phyloP scores from a whole-genome alignment of 2,888 invertebrate species.

The Lasius fuliginosus region DNA sequence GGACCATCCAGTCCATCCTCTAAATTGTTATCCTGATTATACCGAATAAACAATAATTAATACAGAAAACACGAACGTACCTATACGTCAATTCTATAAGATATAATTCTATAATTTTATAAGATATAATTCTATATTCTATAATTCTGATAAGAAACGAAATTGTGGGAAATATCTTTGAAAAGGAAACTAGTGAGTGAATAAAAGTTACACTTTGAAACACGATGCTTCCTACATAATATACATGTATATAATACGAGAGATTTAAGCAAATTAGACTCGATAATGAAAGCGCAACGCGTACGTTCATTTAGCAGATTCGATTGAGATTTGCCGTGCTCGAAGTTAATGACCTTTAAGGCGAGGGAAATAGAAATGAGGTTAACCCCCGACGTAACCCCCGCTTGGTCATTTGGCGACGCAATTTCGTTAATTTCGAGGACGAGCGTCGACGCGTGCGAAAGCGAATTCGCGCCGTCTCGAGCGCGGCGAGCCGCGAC shows the following conservation, averaged over 20 bases:
- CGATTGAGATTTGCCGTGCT: not conserved
- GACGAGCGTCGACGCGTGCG: not conserved
- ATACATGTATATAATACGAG: too few species aligned
- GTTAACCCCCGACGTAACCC: slow-evolving; percentile 78
- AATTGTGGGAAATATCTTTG: not conserved
- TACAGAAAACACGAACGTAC: not conserved
- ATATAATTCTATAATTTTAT: too few species aligned
- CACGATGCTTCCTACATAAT: not conserved
- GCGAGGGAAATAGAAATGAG: slow-evolving; percentile 73
- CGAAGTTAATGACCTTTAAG: slow-evolving; percentile 80
- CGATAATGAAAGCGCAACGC: not conserved
- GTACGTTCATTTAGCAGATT: not conserved
- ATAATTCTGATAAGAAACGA: not conserved
- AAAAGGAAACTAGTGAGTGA: not conserved
- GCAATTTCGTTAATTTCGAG: not conserved
- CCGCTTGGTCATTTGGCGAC: slow-evolving; percentile 44
- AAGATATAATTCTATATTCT: too few species aligned
- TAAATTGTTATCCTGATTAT: slow-evolving; percentile 72
- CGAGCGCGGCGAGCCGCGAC: too few species aligned
- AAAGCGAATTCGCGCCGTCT: not conserved
- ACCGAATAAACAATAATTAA: not conserved
- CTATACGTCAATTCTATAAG: not conserved
- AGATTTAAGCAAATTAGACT: not conserved
- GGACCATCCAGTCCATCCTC: slow-evolving; percentile 83
- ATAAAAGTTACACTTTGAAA: not conserved